Base-by-base conservation (phyloP, 2,888 invertebrate species). In the Drosophila robusta region DNA sequence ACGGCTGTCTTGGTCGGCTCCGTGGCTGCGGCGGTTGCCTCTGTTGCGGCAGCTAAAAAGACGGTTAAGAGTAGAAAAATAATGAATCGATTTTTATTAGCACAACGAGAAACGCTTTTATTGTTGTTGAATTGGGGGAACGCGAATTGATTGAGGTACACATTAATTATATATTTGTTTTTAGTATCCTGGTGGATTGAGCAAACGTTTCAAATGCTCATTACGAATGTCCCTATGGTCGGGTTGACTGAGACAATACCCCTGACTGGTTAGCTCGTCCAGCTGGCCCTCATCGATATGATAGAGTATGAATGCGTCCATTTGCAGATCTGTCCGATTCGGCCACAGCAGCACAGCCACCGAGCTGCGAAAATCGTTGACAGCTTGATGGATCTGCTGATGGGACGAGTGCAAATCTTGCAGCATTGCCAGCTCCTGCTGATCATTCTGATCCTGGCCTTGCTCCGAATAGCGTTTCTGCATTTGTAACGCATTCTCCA, bases 161-260 rank as follows among this genome's bases (percentile, higher is more conserved):
- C 41, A 12, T 4, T 4, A 34, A 34, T 47, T 34, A 44, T 51
- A n/a, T 11, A 1, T n/a, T 14, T 7, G 9, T 34, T 12, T 34
- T 42, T 46, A 84, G 52, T 81, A 84, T 57, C 75, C 80, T 3
- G 52, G 14, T 24, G 84, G 80, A 60, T 84, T 84, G 2, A 83
- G 78, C 55, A 84, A 54, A 1, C 60, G 29, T 24, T 62, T 75
- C 0, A 83, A 38, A n/a, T 54, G n/a, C 9, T 62, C 56, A 38
- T 84, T 83, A 5, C 39, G 49, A 16, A 84, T 62, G 34, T 69
- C 80, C 24, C 6, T 45, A 2, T 5, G 29, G 1, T 57, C 18
- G 5, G 66, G 62, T 18, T 61, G 58, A 14, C 24, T 52, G 12
- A 83, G 50, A 8, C 24, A 39, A 16, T 84, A 84, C 9, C 80